Evolutionary conservation across 2,113 vertebrate species (phyloP).

Genomic region (Vombatus ursinus): DNA sequence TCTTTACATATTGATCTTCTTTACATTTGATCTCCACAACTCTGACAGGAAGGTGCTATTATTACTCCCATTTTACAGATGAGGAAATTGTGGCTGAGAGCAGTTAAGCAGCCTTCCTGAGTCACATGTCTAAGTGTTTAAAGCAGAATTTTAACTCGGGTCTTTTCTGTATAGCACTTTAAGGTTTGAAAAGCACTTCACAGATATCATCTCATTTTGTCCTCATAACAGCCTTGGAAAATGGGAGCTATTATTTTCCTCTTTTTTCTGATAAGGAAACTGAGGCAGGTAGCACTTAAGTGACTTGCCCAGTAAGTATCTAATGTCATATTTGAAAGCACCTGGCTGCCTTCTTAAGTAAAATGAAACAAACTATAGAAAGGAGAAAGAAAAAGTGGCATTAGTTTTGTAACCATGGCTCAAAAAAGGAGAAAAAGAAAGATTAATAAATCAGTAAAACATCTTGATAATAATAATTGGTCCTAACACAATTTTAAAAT

Average conservation of each 20-base stretch:
- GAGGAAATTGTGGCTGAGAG: no score
- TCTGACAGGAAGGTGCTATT: not conserved
- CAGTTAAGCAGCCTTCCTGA: no score
- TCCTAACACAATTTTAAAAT: not conserved
- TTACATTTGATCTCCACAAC: not conserved
- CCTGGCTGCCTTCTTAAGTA: constrained; percentile 56
- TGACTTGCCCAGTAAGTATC: not conserved
- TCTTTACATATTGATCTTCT: not conserved
- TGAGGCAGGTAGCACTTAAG: no score
- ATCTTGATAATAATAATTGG: not conserved
- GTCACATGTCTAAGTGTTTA: not conserved
- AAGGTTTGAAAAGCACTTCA: no score
- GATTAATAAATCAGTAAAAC: constrained; percentile 18
- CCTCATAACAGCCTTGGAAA: no score
- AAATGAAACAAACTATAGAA: constrained; percentile 54
- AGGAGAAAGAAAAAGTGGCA: constrained; percentile 49
- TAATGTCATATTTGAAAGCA: not conserved
- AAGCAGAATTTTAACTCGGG: not conserved
- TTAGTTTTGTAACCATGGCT: constrained; percentile 51
- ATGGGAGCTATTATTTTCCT: no score
- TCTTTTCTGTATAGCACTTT: no score
- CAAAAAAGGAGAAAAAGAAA: not conserved
- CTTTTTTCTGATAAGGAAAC: no score
- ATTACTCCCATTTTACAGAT: not conserved
- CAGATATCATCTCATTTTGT: no score